Conservation (phyloP, 2,797 vertebrate genomes). For the Pempheris klunzingeri region DNA sequence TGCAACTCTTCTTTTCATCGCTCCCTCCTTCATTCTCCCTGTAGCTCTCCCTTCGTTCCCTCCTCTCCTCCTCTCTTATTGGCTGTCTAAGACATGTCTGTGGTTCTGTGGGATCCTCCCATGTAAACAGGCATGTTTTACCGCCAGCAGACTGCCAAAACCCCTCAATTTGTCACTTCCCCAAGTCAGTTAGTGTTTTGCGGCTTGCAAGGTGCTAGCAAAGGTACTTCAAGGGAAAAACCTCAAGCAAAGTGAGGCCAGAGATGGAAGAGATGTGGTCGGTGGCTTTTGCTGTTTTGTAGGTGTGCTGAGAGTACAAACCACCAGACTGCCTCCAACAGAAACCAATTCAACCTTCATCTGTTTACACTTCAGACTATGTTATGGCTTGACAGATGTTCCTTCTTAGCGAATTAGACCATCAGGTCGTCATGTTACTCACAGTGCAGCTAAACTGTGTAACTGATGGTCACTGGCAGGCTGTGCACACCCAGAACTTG, state of each 20-base stretch:
- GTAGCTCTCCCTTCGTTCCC: slow-evolving; percentile 24
- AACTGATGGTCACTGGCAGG: slow-evolving; percentile 60
- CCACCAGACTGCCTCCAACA: slow-evolving; percentile 57
- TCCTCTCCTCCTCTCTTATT: slow-evolving; percentile 50
- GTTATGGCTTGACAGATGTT: slow-evolving; percentile 60
- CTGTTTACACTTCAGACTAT: slow-evolving; percentile 61
- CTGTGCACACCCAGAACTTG: slow-evolving; percentile 53
- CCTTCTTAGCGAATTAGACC: slow-evolving; percentile 45
- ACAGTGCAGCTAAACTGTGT: slow-evolving; percentile 30
- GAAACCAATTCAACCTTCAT: slow-evolving; percentile 57
- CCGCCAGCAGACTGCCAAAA: slow-evolving; percentile 78
- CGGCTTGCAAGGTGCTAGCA: slow-evolving; percentile 81
- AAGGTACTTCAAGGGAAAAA: slow-evolving; percentile 80
- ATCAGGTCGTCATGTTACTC: slow-evolving; percentile 54
- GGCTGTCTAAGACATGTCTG: slow-evolving; percentile 70
- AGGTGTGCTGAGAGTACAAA: slow-evolving; percentile 76
- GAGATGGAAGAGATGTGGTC: slow-evolving; percentile 79
- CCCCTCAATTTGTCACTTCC: slow-evolving; percentile 83
- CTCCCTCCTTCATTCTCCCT: slow-evolving; percentile 33
- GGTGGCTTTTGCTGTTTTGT: slow-evolving; percentile 70
- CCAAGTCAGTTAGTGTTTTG: slow-evolving; percentile 78
- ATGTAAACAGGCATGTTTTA: slow-evolving; percentile 80
- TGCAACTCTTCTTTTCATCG: slow-evolving; percentile 32
- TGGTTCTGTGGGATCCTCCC: slow-evolving; percentile 82
- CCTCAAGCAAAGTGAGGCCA: slow-evolving; percentile 73